These are phyloP conservation scores for Megamerina dolium DNA, from an alignment of 2,888 invertebrate genomes.

Conservation along the genomic window DNA sequence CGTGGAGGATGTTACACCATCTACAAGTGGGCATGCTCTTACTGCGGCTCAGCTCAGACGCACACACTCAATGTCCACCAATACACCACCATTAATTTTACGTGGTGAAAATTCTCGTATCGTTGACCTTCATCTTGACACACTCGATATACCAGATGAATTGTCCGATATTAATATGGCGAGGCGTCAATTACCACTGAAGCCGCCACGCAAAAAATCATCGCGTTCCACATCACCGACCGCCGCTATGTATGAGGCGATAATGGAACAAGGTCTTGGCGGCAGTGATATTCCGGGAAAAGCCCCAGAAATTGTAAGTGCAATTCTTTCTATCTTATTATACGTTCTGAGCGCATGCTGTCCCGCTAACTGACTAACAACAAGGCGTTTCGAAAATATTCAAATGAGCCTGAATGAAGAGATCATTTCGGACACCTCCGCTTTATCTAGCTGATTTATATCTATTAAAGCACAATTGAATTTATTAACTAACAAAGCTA, in stretches of 20 bases:
- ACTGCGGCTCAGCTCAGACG: conserved; percentile 24
- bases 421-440: too few relatives aligned
- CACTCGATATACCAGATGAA: neutral
- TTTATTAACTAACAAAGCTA: too few relatives aligned
- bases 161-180: conserved; percentile 24
- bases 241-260: conserved; percentile 13
- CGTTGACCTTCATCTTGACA: neutral
- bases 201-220: conserved; percentile 44
- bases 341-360: too few relatives aligned
- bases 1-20: conserved; percentile 1
- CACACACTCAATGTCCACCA: conserved; percentile 39
- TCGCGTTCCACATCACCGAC: conserved; percentile 44
- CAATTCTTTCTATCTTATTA: conserved; percentile 24
- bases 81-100: conserved; percentile 38
- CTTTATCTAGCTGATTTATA: too few relatives aligned
- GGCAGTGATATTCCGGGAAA: conserved; percentile 4
- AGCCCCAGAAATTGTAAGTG: conserved; percentile 21
- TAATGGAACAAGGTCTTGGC: conserved; percentile 6
- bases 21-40: neutral
- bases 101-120: conserved; percentile 25
- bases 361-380: too few relatives aligned
- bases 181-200: conserved; percentile 36
- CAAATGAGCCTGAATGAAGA: too few relatives aligned
- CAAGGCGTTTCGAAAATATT: too few relatives aligned
- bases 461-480: too few relatives aligned